A percentile compares a stretch with the other conserved stretches of the same genome.
phyloP scores from a whole-genome alignment of 2,888 invertebrate genomes.

The Eulithis testata region DNA sequence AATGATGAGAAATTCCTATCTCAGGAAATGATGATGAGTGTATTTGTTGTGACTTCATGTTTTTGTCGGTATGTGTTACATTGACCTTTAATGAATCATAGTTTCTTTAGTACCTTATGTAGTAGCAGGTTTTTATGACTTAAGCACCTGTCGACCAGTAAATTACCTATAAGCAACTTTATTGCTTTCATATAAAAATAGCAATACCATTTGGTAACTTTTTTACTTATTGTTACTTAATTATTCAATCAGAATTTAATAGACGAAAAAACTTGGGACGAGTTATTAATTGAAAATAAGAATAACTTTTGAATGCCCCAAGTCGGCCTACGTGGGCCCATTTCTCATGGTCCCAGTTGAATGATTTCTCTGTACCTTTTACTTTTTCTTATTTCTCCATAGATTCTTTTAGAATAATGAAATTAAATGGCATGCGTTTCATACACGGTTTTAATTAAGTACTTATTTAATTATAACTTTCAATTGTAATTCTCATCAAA shows the following conservation, averaged over 20 bases:
- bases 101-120: not conserved
- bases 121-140: not conserved
- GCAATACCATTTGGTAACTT: no score
- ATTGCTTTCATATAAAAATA: not conserved
- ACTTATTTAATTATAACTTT: not conserved
- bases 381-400: no score
- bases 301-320: no score
- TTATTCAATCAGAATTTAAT: no score
- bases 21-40: conserved; percentile 23
- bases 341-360: no score
- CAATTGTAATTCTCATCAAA: conserved; percentile 27
- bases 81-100: conserved; percentile 35
- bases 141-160: not conserved
- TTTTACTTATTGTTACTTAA: no score
- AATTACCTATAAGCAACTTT: not conserved
- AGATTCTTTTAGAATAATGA: no score
- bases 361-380: no score
- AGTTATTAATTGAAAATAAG: no score
- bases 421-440: not conserved
- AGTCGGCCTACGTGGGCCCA: no score
- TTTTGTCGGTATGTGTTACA: conserved; percentile 21
- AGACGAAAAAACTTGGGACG: no score
- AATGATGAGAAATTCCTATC: conserved; percentile 5
- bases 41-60: conserved; percentile 12
- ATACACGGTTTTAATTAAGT: not conserved